Evolutionary conservation across 2,113 vertebrate genomes (phyloP).

Genomic region (Ptychochromis oligacanthus): DNA sequence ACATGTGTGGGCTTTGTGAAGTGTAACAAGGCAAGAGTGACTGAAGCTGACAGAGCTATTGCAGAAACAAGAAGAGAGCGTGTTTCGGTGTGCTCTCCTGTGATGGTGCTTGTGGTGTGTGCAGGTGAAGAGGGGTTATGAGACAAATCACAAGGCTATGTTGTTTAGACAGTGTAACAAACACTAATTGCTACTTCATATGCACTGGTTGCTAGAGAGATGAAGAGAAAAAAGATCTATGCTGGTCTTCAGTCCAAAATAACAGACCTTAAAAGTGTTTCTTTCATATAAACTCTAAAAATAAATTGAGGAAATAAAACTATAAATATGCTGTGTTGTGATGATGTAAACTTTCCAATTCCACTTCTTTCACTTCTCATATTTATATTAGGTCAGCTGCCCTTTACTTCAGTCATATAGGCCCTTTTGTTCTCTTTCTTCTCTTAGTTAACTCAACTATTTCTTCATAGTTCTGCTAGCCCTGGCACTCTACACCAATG

Average conservation of each 20-base stretch:
- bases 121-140: not conserved
- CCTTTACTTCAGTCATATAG: not conserved
- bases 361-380: not conserved
- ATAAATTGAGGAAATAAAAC: not conserved
- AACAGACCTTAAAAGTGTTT: not conserved
- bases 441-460: too few relatives aligned
- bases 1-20: constrained; percentile 32
- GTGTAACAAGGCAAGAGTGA: constrained; percentile 37
- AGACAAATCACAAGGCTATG: not conserved
- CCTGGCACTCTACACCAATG: not conserved
- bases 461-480: too few relatives aligned
- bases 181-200: not conserved
- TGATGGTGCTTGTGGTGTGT: not conserved
- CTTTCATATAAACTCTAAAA: not conserved
- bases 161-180: not conserved
- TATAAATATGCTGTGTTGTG: not conserved
- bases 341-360: not conserved
- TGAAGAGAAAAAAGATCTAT: not conserved
- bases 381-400: not conserved
- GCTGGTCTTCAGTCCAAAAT: not conserved
- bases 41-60: constrained; percentile 15
- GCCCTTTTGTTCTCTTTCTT: rapidly evolving
- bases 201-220: not conserved
- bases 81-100: not conserved
- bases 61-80: not conserved